Conservation (phyloP, 2,888 invertebrate species). For the Eilema sororculum region DNA sequence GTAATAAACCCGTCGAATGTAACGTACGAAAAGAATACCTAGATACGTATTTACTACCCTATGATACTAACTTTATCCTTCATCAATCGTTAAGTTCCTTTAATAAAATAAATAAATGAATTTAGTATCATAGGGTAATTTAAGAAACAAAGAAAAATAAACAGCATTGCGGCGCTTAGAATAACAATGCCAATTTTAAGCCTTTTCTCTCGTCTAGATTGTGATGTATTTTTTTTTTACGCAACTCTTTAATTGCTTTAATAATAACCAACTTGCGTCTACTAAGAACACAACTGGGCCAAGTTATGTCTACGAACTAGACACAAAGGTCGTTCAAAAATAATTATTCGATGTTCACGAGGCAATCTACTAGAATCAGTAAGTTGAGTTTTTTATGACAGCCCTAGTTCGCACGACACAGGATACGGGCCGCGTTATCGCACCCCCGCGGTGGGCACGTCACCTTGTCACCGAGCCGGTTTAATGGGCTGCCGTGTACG, state of each 20-base stretch:
- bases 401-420: slow-evolving; percentile 62
- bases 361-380: slow-evolving; percentile 9
- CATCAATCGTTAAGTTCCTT: too few species aligned
- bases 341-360: neutral
- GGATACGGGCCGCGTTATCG: slow-evolving; percentile 80
- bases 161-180: neutral
- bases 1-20: too few species aligned
- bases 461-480: slow-evolving; percentile 85
- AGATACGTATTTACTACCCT: neutral
- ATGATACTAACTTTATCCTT: too few species aligned
- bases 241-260: neutral
- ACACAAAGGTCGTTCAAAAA: neutral
- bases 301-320: neutral
- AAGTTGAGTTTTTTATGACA: slow-evolving; percentile 26
- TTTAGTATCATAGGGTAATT: neutral
- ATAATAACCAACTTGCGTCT: neutral
- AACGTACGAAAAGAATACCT: neutral
- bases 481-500: slow-evolving; percentile 81
- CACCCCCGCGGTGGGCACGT: slow-evolving; percentile 77
- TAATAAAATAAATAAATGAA: neutral
- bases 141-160: neutral
- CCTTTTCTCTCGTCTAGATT: neutral
- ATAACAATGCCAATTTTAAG: neutral
- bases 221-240: neutral
- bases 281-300: neutral